Conservation (phyloP, 2,113 vertebrate genomes). For the Jaculus jaculus region DNA sequence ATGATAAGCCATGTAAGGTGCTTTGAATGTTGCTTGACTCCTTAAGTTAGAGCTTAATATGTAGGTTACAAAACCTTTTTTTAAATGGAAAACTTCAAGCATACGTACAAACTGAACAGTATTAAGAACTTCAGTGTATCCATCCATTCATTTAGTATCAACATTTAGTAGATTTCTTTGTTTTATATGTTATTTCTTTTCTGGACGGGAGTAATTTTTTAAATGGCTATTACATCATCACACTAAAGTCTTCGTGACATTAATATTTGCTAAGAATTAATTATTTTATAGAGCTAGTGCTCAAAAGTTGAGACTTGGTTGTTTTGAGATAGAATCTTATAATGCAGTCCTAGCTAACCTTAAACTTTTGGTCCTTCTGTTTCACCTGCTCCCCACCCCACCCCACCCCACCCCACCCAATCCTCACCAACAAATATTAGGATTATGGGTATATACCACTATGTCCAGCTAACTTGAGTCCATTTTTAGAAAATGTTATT, state of each 20-base stretch:
- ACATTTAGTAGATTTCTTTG: slow-evolving; percentile 17
- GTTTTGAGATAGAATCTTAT: not conserved
- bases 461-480: not conserved
- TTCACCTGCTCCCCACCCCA: too few relatives aligned
- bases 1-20: not conserved
- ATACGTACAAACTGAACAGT: not conserved
- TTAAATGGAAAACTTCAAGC: slow-evolving; percentile 1
- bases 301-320: slow-evolving; percentile 24
- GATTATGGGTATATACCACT: too few relatives aligned
- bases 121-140: not conserved
- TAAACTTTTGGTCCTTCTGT: not conserved
- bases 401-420: too few relatives aligned
- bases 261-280: slow-evolving; percentile 36
- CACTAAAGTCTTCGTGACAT: not conserved
- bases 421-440: too few relatives aligned
- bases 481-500: not conserved
- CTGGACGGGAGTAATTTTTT: slow-evolving; percentile 10
- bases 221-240: not conserved
- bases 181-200: not conserved
- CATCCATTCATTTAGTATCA: not conserved
- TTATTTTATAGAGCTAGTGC: slow-evolving; percentile 47
- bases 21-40: not conserved
- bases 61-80: not conserved
- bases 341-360: too few relatives aligned
- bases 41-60: not conserved